These are phyloP conservation scores for Chondrilla cf. caribensis DNA, from an alignment of 37 sponge, comb jelly and placozoan genomes.

Conservation along the genomic window DNA sequence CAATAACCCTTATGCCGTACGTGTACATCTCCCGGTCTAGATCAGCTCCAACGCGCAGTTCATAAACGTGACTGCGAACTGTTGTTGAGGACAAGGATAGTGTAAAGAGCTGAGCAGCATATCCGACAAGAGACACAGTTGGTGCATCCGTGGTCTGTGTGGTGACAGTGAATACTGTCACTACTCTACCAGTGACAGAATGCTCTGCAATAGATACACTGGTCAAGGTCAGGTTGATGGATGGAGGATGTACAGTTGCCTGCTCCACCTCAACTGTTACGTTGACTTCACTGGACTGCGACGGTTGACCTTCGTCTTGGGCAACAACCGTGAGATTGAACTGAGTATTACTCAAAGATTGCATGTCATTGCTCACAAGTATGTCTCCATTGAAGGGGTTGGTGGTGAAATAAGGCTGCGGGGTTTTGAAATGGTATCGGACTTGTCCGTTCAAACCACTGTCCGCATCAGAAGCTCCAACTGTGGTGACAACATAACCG, in stretches of 20 bases:
- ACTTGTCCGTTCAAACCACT: conserved; percentile 48
- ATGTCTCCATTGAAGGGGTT: conserved; percentile 45
- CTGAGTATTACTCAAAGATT: not conserved
- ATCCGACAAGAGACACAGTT: not conserved
- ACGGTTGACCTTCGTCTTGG: not conserved
- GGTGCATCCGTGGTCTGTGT: not conserved
- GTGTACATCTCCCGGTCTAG: conserved; percentile 42
- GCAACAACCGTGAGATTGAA: not conserved
- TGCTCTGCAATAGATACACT: not conserved
- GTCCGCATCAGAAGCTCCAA: conserved; percentile 47
- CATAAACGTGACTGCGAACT: not conserved
- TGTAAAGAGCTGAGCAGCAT: not conserved
- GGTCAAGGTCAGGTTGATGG: not conserved
- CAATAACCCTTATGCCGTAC: conserved; percentile 22
- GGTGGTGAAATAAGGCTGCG: conserved; percentile 43
- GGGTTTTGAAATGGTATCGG: conserved; percentile 31
- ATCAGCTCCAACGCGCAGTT: not conserved
- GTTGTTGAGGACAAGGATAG: not conserved
- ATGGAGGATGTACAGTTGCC: not conserved
- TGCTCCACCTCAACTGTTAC: not conserved
- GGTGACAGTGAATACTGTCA: not conserved
- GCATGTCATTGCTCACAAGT: not conserved
- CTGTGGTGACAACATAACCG: not conserved
- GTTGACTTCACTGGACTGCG: not conserved
- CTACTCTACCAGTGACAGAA: not conserved